Base-by-base conservation (phyloP, 2,113 vertebrate genomes). In the Meriones unguiculatus region DNA sequence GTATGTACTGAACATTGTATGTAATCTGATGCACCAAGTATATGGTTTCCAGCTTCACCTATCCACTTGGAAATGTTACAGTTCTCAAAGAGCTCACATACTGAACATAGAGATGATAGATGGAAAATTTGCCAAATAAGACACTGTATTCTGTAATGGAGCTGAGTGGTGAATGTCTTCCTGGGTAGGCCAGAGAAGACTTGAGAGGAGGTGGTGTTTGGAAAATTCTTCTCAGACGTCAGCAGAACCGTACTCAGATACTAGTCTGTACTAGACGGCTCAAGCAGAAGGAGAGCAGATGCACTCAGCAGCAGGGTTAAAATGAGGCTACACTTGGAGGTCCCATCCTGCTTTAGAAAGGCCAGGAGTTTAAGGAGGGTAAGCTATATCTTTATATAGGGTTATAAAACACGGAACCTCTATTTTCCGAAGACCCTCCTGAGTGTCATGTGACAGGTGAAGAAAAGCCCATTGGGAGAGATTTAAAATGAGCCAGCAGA, bases 1-100 rank as follows among this genome's bases (percentile, higher is more conserved):
- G 2, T 76, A 75, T 75, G 59, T 87, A 89, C 46, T 46, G 46
- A 93, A 82, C 54, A 14, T 59, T 62, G 2, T 76, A 75, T 75
- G 59, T 85, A 89, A 25, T 30, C 67, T 30, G 17, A n/a, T 93
- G 70, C 50, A 88, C 59, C 64, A 82, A 92, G 82, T 46, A 41
- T 54, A 57, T 85, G 41, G 17, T 72, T 75, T 84, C 89, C 70
- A 32, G 57, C 9, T 65, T 22, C 46, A n/a, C 41, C 17, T 87
- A 0, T 76, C 11, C 87, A 65, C 69, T 84, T 80, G 13, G 15
- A 91, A 30, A 59, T 73, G 2, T 62, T 62, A 13, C 1, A 67
- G 3, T 94, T 96, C 46, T 94, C 73, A 94, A 70, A 87, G 41
- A 93, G 20, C 12, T 73, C 17, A 20, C 41, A 54, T 88, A 67